Evolutionary conservation across 2,113 vertebrate species (phyloP).

Genomic region (Oreamnos americanus): DNA sequence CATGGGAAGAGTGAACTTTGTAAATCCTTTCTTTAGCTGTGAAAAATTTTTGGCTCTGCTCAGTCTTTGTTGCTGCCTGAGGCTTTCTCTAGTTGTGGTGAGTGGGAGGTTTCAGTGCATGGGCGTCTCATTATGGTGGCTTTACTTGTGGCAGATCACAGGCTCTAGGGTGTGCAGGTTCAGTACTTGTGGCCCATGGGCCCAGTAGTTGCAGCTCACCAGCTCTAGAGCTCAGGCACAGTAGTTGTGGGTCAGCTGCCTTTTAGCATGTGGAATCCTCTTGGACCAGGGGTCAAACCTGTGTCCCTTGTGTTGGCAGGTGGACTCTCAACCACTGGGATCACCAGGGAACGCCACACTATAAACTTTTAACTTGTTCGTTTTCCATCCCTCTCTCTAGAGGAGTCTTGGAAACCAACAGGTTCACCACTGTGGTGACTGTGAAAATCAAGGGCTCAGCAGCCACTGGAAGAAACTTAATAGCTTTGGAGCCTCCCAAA

Average conservation of each 20-base stretch:
- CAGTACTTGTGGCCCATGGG: neutral
- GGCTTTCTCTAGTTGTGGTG: neutral
- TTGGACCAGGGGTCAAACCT: neutral
- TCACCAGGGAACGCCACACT: neutral
- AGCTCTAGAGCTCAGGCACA: neutral
- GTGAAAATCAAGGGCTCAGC: neutral
- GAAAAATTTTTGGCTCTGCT: neutral
- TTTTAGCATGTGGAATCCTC: neutral
- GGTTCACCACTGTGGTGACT: neutral
- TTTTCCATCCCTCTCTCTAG: neutral
- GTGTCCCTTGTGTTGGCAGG: neutral
- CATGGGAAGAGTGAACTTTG: neutral
- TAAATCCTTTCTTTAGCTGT: neutral
- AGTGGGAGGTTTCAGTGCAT: neutral
- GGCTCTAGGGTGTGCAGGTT: neutral
- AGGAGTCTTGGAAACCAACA: neutral
- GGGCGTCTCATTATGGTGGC: neutral
- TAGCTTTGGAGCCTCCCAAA: neutral
- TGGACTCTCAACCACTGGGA: neutral
- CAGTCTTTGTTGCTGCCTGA: neutral
- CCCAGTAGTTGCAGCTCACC: neutral
- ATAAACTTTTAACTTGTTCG: neutral
- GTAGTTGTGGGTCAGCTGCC: neutral
- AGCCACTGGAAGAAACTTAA: neutral
- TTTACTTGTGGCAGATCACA: neutral